Evolutionary conservation across 2,888 invertebrate species (phyloP).

Genomic region (Acanthopleura granulata): DNA sequence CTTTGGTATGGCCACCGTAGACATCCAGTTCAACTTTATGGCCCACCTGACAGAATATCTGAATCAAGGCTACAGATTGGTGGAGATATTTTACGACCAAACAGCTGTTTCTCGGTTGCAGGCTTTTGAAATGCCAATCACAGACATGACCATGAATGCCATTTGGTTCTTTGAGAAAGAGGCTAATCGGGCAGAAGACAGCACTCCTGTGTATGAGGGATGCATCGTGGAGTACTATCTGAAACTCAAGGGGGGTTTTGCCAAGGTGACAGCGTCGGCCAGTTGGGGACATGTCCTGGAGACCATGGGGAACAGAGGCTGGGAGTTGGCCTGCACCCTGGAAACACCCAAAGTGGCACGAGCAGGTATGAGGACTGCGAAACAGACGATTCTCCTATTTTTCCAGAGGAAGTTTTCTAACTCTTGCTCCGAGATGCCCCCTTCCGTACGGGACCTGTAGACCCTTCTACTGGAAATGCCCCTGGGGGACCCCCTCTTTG

Average conservation of each 20-base stretch:
- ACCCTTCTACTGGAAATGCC: neutral
- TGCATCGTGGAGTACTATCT: slow-evolving; percentile 15
- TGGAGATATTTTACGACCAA: slow-evolving; percentile 60
- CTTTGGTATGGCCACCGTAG: slow-evolving; percentile 30
- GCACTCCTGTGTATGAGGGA: slow-evolving; percentile 57
- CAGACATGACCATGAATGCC: slow-evolving; percentile 39
- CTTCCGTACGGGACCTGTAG: neutral
- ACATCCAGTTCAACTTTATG: slow-evolving; percentile 53
- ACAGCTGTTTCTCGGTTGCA: slow-evolving; percentile 20
- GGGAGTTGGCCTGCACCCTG: slow-evolving; percentile 59
- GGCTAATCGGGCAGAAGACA: slow-evolving; percentile 44
- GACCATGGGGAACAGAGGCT: slow-evolving; percentile 58
- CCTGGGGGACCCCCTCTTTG: neutral
- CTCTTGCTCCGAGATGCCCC: neutral
- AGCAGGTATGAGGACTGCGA: slow-evolving; percentile 24
- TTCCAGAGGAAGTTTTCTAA: slow-evolving; percentile 41
- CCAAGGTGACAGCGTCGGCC: slow-evolving; percentile 24
- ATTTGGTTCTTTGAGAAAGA: slow-evolving; percentile 66
- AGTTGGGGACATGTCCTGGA: slow-evolving; percentile 58
- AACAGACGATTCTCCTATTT: slow-evolving; percentile 43
- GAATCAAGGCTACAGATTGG: slow-evolving; percentile 59
- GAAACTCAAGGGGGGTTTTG: slow-evolving; percentile 29
- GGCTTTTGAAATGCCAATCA: slow-evolving; percentile 23
- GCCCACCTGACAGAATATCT: slow-evolving; percentile 50
- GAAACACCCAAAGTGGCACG: slow-evolving; percentile 42